These are phyloP conservation scores for Exephanes ischioxanthus DNA, from an alignment of 2,888 invertebrate genomes.

Conservation along the genomic window DNA sequence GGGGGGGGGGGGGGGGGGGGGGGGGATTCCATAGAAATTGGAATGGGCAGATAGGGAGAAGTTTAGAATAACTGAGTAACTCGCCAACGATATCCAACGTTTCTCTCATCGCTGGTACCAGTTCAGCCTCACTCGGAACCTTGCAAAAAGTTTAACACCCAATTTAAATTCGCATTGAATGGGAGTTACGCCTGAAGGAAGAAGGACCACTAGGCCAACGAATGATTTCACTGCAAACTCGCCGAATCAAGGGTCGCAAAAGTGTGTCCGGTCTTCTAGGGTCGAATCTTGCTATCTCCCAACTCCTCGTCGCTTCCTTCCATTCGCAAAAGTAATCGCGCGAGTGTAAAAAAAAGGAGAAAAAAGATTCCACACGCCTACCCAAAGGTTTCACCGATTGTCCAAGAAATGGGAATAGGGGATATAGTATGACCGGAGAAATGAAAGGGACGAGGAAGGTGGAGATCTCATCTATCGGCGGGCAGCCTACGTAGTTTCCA, in stretches of 20 bases:
- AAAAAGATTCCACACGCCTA: conserved; percentile 48
- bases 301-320: background rate
- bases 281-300: background rate
- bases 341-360: background rate
- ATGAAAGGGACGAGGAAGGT: conserved; percentile 43
- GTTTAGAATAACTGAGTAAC: background rate
- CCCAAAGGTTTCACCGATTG: conserved; percentile 51
- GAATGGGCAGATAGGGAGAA: conserved; percentile 5
- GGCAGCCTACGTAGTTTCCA: conserved; percentile 54
- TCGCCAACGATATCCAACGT: background rate
- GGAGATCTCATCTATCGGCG: conserved; percentile 58
- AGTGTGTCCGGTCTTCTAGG: background rate
- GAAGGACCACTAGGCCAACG: background rate
- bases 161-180: background rate
- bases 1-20: background rate
- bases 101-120: background rate
- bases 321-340: background rate
- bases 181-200: background rate
- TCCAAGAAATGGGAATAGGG: conserved; percentile 57
- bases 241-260: background rate
- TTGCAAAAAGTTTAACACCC: background rate
- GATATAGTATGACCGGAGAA: conserved; percentile 46
- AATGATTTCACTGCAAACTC: background rate
- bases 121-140: background rate
- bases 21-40: background rate